A percentile compares a stretch with the other conserved stretches of the same genome.
Evolutionary conservation across 2,113 vertebrate genomes (phyloP).

Genomic region (Epinephelus fuscoguttatus): DNA sequence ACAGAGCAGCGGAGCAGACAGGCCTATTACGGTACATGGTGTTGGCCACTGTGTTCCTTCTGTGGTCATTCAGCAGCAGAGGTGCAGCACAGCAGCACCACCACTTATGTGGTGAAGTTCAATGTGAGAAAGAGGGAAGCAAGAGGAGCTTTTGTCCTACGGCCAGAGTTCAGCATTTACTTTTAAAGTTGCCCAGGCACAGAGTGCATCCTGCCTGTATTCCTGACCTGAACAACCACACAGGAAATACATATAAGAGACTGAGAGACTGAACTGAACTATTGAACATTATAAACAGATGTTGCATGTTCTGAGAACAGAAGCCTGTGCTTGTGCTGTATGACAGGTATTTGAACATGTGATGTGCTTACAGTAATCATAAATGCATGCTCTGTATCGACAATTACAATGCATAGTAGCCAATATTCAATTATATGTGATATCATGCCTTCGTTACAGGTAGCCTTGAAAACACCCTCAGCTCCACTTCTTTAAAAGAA

Average conservation of each 20-base stretch:
- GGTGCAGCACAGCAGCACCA: not conserved
- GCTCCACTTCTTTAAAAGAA: not conserved
- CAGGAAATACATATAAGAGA: too few relatives aligned
- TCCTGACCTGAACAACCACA: too few relatives aligned
- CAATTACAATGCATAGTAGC: not conserved
- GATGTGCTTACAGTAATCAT: not conserved
- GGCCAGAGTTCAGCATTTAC: not conserved
- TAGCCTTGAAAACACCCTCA: not conserved
- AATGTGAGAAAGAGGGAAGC: not conserved
- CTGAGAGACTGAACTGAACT: too few relatives aligned
- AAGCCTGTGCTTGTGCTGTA: not conserved
- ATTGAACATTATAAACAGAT: not conserved
- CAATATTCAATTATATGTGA: not conserved
- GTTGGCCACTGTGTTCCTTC: not conserved
- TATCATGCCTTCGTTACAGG: not conserved
- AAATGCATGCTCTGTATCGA: too few relatives aligned
- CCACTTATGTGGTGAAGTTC: not conserved
- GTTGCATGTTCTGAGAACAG: not conserved
- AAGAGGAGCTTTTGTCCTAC: not conserved
- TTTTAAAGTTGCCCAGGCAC: not conserved
- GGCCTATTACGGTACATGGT: slow-evolving; percentile 3
- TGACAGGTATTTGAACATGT: not conserved
- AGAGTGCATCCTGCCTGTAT: too few relatives aligned
- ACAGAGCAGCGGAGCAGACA: slow-evolving; percentile 33
- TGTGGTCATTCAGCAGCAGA: slow-evolving; percentile 13